Evolutionary conservation across 2,113 vertebrate species (phyloP).

Genomic region (Bettongia penicillata): DNA sequence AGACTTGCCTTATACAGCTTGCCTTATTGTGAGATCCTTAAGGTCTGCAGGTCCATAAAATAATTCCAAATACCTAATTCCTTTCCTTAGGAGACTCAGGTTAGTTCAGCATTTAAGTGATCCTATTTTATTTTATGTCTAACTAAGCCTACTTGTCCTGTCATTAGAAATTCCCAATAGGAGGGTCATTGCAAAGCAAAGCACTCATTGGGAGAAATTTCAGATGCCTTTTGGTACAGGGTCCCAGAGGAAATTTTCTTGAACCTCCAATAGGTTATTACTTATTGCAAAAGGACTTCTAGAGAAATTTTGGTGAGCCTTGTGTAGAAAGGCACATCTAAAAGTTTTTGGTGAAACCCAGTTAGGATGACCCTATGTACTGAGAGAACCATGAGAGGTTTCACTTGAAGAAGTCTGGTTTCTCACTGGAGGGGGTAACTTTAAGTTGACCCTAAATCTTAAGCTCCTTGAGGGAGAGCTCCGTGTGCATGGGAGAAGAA

Average conservation of each 20-base stretch:
- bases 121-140: background rate
- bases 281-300: background rate
- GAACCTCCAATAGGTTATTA: background rate
- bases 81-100: background rate
- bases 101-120: background rate
- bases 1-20: background rate
- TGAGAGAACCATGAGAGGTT: background rate
- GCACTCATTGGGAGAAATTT: background rate
- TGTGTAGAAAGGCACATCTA: background rate
- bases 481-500: background rate
- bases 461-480: background rate
- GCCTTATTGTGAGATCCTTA: background rate
- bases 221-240: background rate
- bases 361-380: background rate
- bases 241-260: background rate
- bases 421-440: background rate
- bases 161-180: background rate
- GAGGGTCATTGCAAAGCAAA: background rate
- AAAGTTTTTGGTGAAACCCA: background rate
- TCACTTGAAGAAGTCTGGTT: background rate
- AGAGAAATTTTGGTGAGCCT: background rate
- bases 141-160: background rate
- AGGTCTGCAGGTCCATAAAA: background rate
- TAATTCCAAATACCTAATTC: background rate
- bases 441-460: background rate